Evolutionary conservation across 2,113 vertebrate genomes (phyloP).

Genomic region (Pipa parva): DNA sequence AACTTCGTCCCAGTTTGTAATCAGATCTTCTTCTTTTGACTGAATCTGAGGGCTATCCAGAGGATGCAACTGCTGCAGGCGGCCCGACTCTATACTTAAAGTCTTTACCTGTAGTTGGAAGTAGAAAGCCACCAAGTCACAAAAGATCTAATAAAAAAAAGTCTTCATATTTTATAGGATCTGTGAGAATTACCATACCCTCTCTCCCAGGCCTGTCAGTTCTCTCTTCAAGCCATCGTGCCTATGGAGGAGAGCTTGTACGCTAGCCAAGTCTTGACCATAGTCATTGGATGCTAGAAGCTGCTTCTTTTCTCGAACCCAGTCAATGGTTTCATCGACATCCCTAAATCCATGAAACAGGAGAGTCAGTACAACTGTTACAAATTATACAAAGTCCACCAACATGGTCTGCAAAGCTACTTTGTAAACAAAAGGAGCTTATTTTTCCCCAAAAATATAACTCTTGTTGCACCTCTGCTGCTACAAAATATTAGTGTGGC

Average conservation of each 20-base stretch:
- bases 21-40: conserved; percentile 90
- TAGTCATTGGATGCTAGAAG: conserved; percentile 97
- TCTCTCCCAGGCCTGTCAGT: conserved; percentile 92
- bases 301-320: conserved; percentile 98
- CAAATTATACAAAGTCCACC: too few species aligned
- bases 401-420: too few species aligned
- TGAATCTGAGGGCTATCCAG: conserved; percentile 92
- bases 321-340: conserved; percentile 97
- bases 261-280: conserved; percentile 91
- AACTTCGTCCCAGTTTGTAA: conserved; percentile 96
- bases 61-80: conserved; percentile 88
- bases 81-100: conserved; percentile 83
- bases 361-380: too few species aligned
- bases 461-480: too few species aligned
- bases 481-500: too few species aligned
- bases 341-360: conserved; percentile 80
- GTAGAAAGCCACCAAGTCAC: too few species aligned
- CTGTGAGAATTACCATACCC: conserved; percentile 59
- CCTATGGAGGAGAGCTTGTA: conserved; percentile 91
- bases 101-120: conserved; percentile 95
- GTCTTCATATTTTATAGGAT: background rate
- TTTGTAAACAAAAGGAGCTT: too few species aligned
- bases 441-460: too few species aligned
- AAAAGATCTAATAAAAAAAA: conserved; percentile 18
- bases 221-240: conserved; percentile 94